A percentile compares a stretch with the other conserved stretches of the same genome.
Evolutionary conservation across 2,113 vertebrate species (phyloP).

Genomic region (Myxocyprinus asiaticus): DNA sequence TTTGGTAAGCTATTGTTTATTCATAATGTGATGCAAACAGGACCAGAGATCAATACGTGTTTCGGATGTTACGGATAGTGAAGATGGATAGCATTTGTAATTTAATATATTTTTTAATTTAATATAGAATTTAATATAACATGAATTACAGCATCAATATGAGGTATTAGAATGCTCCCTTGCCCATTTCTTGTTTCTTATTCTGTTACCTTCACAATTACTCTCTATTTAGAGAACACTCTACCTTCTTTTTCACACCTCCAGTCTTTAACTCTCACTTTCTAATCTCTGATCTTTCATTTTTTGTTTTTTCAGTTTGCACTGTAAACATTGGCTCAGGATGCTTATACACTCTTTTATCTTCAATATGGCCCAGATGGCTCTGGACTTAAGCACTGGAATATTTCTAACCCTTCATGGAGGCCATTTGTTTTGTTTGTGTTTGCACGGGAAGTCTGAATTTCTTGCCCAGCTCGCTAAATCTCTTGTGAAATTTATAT

Average conservation of each 20-base stretch:
- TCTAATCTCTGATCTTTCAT: background rate
- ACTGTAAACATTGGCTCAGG: constrained; percentile 1
- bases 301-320: background rate
- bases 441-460: background rate
- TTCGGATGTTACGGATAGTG: background rate
- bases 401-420: constrained; percentile 5
- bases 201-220: no score
- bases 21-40: background rate
- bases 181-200: no score
- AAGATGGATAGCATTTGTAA: no score
- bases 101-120: no score
- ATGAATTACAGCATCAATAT: no score
- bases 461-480: background rate
- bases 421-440: constrained; percentile 2
- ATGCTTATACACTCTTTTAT: background rate
- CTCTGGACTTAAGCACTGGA: background rate
- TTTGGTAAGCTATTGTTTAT: background rate
- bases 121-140: no score
- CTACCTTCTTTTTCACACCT: no score
- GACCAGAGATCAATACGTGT: constrained; percentile 4
- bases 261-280: background rate
- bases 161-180: no score
- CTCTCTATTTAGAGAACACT: no score
- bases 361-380: constrained; percentile 12
- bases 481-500: background rate